Evolutionary conservation across 30 jellyfish, hydroid and myxozoan genomes (phyloP).

Genomic region (Aurelia coerulea): DNA sequence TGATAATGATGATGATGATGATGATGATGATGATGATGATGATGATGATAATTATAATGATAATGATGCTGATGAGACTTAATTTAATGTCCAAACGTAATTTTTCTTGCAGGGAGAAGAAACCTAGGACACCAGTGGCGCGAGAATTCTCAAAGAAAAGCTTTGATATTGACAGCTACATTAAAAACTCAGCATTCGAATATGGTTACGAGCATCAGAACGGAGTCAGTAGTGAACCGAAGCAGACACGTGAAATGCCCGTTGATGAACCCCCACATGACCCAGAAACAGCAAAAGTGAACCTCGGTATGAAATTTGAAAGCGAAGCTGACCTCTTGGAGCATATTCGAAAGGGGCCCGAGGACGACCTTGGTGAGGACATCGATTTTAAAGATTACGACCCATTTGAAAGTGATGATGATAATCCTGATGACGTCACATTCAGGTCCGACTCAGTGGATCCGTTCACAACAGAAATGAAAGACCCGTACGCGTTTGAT

Average conservation of each 20-base stretch:
- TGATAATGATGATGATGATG: too few species aligned
- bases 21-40: too few species aligned
- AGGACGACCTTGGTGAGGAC: slow-evolving; percentile 7
- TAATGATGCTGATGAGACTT: too few species aligned
- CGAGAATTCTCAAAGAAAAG: slow-evolving; percentile 36
- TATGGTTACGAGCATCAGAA: slow-evolving; percentile 52
- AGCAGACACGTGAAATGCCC: background rate
- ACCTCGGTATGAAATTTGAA: slow-evolving; percentile 57
- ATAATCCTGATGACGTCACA: slow-evolving; percentile 21
- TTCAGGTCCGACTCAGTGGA: background rate
- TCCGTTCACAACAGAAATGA: slow-evolving; percentile 17
- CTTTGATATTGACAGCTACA: slow-evolving; percentile 32
- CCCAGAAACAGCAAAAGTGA: slow-evolving; percentile 29
- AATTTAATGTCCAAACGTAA: too few species aligned
- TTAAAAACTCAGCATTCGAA: slow-evolving; percentile 13
- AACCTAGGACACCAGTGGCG: background rate
- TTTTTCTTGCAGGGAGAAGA: background rate
- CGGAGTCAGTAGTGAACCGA: background rate
- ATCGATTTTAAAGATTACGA: slow-evolving; percentile 47
- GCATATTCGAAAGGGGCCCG: slow-evolving; percentile 40
- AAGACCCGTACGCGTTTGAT: slow-evolving; percentile 29
- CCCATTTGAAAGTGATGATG: slow-evolving; percentile 52
- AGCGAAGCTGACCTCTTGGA: slow-evolving; percentile 67
- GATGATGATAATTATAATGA: too few species aligned
- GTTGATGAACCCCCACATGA: background rate